These are phyloP conservation scores for Myotis lucifugus DNA, from an alignment of 2,113 vertebrate genomes.

Conservation along the genomic window DNA sequence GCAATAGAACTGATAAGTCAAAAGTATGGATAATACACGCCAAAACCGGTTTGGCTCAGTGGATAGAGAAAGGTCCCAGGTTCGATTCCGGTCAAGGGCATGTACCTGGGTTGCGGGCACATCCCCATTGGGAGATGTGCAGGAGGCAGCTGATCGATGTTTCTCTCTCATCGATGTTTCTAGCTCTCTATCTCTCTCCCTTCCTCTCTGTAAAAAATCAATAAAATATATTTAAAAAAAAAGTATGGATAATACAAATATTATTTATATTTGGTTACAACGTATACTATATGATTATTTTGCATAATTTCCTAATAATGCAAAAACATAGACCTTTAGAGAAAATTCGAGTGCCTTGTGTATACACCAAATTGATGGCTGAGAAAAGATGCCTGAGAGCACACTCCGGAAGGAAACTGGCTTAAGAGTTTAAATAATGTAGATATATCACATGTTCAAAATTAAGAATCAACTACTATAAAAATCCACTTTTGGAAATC, in stretches of 20 bases:
- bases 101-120: too few relatives aligned
- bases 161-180: too few relatives aligned
- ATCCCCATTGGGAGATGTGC: too few relatives aligned
- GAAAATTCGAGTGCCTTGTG: background rate
- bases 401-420: background rate
- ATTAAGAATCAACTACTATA: conserved; percentile 22
- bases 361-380: background rate
- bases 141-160: too few relatives aligned
- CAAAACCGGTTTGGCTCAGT: too few relatives aligned
- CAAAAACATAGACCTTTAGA: background rate
- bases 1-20: background rate
- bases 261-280: conserved; percentile 12
- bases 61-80: too few relatives aligned
- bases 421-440: background rate
- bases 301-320: background rate
- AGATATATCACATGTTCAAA: background rate
- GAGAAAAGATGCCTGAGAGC: conserved; percentile 8
- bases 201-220: too few relatives aligned
- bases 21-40: too few relatives aligned
- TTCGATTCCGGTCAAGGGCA: too few relatives aligned
- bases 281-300: background rate
- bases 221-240: too few relatives aligned
- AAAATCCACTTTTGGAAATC: conserved; percentile 3
- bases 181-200: too few relatives aligned
- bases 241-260: background rate